Evolutionary conservation across 37 sponge, comb jelly and placozoan species (phyloP).

Genomic region (Ephydatia muelleri): DNA sequence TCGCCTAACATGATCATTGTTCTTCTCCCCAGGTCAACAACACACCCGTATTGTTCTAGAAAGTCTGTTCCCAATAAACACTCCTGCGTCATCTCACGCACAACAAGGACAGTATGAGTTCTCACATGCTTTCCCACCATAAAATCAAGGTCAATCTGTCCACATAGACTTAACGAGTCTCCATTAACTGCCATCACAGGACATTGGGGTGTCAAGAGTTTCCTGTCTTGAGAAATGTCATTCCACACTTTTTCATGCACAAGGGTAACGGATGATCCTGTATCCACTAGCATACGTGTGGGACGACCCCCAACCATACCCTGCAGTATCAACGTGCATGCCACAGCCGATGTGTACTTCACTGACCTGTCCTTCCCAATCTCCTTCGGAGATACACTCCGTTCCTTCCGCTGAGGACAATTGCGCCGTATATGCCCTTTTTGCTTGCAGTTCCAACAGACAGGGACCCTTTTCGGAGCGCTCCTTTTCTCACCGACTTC

Average conservation of each 20-base stretch:
- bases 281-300: slow-evolving; percentile 21
- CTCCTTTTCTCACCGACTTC: neutral
- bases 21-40: slow-evolving; percentile 10
- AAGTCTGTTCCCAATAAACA: slow-evolving; percentile 25
- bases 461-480: neutral
- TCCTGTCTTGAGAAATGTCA: neutral
- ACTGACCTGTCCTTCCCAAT: too few relatives aligned
- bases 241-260: slow-evolving; percentile 12
- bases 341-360: neutral
- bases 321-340: neutral
- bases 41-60: slow-evolving; percentile 11
- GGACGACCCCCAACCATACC: slow-evolving; percentile 23
- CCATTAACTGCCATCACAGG: slow-evolving; percentile 35
- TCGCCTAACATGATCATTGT: neutral
- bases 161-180: slow-evolving; percentile 8
- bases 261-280: slow-evolving; percentile 24
- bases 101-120: slow-evolving; percentile 6
- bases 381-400: too few relatives aligned
- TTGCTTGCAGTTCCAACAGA: slow-evolving; percentile 16
- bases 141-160: neutral
- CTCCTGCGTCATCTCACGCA: slow-evolving; percentile 8
- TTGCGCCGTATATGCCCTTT: slow-evolving; percentile 12
- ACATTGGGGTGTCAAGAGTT: neutral
- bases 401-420: slow-evolving; percentile 9
- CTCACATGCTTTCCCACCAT: neutral